Conservation (phyloP, 2,797 vertebrate genomes). For the Tokudaia tokunoshimensis region DNA sequence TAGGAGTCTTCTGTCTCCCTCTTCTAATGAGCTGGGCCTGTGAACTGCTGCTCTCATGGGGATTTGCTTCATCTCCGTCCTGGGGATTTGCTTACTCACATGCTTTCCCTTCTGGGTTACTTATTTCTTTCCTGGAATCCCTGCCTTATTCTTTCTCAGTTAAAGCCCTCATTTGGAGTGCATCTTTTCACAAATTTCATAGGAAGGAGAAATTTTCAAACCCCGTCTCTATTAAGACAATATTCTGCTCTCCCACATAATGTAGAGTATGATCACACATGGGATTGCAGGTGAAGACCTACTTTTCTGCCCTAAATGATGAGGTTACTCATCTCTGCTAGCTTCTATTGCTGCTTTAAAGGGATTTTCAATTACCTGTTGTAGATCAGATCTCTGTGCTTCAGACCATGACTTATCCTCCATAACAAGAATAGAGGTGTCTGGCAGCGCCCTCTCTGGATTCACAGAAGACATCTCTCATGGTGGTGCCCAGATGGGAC, state of each 20-base stretch:
- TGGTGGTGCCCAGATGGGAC: too few relatives aligned
- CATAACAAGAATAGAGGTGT: not conserved
- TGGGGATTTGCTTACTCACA: constrained; percentile 31
- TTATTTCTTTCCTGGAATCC: constrained; percentile 3
- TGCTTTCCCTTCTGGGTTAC: not conserved
- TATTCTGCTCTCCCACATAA: not conserved
- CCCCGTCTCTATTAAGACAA: not conserved
- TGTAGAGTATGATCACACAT: not conserved
- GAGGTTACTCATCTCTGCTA: not conserved
- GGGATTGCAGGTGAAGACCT: not conserved
- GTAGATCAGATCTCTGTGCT: not conserved
- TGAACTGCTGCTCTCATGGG: not conserved
- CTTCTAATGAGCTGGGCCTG: not conserved
- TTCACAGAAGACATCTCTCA: accelerated
- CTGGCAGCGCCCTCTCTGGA: not conserved
- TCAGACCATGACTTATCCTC: not conserved
- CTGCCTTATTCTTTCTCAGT: not conserved
- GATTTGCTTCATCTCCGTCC: not conserved
- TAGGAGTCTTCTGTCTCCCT: not conserved
- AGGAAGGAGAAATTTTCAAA: not conserved
- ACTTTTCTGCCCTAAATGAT: not conserved
- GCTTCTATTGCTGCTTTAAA: not conserved
- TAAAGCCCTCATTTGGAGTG: not conserved
- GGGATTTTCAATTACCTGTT: not conserved
- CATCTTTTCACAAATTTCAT: not conserved